Evolutionary conservation across 2,888 invertebrate species (phyloP).

Genomic region (Apoda limacodes): DNA sequence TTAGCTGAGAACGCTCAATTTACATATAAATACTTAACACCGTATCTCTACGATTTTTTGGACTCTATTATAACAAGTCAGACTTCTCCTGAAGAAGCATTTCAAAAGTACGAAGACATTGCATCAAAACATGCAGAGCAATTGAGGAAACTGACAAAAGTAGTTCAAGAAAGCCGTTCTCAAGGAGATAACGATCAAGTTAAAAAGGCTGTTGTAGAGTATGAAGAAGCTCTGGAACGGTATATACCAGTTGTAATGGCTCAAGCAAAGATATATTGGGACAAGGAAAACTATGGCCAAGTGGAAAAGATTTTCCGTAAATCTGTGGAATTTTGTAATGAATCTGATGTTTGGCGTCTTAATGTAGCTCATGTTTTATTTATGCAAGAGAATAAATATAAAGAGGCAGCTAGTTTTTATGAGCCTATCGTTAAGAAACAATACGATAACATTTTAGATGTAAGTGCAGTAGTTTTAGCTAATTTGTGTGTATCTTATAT

Average conservation of each 20-base stretch:
- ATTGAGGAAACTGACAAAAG: conserved; percentile 91
- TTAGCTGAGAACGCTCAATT: conserved; percentile 97
- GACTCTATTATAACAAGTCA: conserved; percentile 98
- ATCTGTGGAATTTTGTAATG: conserved; percentile 97
- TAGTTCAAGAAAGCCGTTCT: conserved; percentile 91
- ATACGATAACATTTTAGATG: conserved; percentile 92
- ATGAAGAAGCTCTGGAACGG: conserved; percentile 89
- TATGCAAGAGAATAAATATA: conserved; percentile 99
- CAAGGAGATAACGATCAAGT: conserved; percentile 91
- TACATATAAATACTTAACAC: conserved; percentile 93
- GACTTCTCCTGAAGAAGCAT: conserved; percentile 96
- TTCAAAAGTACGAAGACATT: conserved; percentile 94
- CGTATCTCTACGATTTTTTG: conserved; percentile 94
- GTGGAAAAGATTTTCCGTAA: conserved; percentile 97
- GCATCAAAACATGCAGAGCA: conserved; percentile 92
- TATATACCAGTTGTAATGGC: conserved; percentile 99
- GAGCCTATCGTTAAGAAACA: conserved; percentile 97
- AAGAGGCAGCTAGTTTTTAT: conserved; percentile 97
- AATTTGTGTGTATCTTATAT: conserved; percentile 99
- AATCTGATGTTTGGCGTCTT: conserved; percentile 96
- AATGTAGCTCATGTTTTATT: conserved; percentile 99
- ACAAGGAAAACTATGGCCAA: conserved; percentile 93
- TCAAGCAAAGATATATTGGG: conserved; percentile 99
- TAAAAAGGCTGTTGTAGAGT: conserved; percentile 90
- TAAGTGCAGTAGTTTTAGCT: conserved; percentile 97